Conservation (phyloP, 2,888 invertebrate genomes). For the Carabus problematicus region DNA sequence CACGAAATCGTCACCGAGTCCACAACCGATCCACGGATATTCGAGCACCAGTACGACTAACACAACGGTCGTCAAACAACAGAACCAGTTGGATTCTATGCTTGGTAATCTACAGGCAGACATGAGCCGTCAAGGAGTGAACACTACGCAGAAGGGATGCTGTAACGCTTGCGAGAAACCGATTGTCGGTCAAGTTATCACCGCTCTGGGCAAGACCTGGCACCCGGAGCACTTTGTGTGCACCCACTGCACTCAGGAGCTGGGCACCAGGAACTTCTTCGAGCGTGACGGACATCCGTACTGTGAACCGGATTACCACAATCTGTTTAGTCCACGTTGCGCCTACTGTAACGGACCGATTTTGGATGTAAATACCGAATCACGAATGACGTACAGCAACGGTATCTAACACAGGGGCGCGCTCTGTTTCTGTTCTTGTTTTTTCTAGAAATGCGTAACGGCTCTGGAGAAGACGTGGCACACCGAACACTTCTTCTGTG, state of each 20-base stretch:
- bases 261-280: conserved; percentile 98
- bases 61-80: conserved; percentile 57
- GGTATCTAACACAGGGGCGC: not conserved
- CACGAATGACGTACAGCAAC: not conserved
- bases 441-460: conserved; percentile 96
- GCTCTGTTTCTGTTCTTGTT: conserved; percentile 46
- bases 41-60: conserved; percentile 51
- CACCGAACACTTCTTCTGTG: conserved; percentile 98
- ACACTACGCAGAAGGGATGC: conserved; percentile 98
- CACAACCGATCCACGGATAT: conserved; percentile 64
- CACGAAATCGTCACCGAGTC: conserved; percentile 64
- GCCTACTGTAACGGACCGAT: conserved; percentile 99
- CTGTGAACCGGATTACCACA: conserved; percentile 98
- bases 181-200: conserved; percentile 98
- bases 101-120: conserved; percentile 93
- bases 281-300: conserved; percentile 96
- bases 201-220: conserved; percentile 98
- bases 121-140: conserved; percentile 98
- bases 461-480: conserved; percentile 98
- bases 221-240: conserved; percentile 99
- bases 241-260: conserved; percentile 94
- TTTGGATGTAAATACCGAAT: conserved; percentile 79
- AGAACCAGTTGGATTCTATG: conserved; percentile 74
- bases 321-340: conserved; percentile 97
- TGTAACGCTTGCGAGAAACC: conserved; percentile 99